Base-by-base conservation (phyloP, 1,140 invertebrate genomes). In the Micrasema minimum region DNA sequence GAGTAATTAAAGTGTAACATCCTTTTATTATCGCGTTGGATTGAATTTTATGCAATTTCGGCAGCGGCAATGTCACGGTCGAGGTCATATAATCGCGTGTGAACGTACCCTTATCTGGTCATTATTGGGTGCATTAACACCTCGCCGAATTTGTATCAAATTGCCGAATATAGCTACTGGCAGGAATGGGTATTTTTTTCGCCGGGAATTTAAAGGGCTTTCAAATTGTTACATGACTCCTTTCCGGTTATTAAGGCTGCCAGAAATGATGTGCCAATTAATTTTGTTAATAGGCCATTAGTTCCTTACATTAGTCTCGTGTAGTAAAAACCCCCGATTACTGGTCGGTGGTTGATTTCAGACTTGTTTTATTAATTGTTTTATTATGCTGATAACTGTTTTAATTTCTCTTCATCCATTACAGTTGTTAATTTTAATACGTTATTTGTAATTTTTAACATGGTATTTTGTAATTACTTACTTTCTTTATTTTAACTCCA, bases 21-120 rank as follows among this genome's bases (percentile, higher is more conserved):
- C 26, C 26, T 53, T 26, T 26, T 2, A 16, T 11, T 31, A 55
- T 61, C 16, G 35, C 38, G 18, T n/a, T 43, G 37, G 7, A 31
- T 31, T 31, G 26, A 31, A 31, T 31, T n/a, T 31, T 7, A 31
- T 31, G 26, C 26, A 43, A 43, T 14, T 41, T 59, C 38, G 35
- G 37, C 35, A 31, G n/a, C 57, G 16, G 38, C 18, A 41, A 41
- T 41, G 57, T 61, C 57, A 61, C 57, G 57, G 57, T 43, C 57
- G 57, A 41, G 57, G 57, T 20, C 37, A 61, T 22, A 7, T 4
- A 14, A 41, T 43, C 20, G 57, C 57, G 57, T 61, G 57, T 43
- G 57, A 61, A 61, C 57, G 57, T 41, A 61, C 57, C 57, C 38
- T 61, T 61, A 61, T 61, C 57, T 38, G 14, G 9, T 43, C 12